phyloP scores from a whole-genome alignment of 92 coral and sea anemone species.

The Siderastrea siderea region DNA sequence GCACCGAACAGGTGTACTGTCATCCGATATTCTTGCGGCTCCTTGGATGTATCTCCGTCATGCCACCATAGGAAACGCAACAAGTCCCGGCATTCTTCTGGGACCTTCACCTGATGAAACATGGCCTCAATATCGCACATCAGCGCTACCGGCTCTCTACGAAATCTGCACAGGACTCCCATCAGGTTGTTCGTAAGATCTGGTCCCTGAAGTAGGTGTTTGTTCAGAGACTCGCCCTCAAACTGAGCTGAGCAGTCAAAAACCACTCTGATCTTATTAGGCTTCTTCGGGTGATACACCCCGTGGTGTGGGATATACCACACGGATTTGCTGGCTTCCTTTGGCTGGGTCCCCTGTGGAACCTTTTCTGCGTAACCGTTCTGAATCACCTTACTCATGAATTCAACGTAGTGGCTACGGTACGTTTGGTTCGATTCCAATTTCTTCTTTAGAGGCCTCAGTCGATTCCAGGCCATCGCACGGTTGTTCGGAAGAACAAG shows the following conservation, averaged over 20 bases:
- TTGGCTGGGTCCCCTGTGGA: not conserved
- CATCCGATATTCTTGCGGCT: too few species aligned
- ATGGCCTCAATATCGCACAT: not conserved
- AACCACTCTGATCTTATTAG: conserved; percentile 1
- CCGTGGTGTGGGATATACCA: conserved; percentile 40
- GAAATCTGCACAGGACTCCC: too few species aligned
- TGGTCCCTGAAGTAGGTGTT: too few species aligned
- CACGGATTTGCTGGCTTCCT: not conserved
- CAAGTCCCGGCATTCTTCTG: too few species aligned
- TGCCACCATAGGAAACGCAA: too few species aligned
- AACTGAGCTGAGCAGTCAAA: not conserved
- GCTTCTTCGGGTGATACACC: conserved; percentile 5
- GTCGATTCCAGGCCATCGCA: conserved; percentile 47
- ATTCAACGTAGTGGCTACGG: conserved; percentile 40
- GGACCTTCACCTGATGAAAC: too few species aligned
- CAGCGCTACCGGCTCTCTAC: not conserved
- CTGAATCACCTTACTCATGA: conserved; percentile 50
- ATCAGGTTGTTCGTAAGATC: too few species aligned
- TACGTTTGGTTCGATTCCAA: conserved; percentile 8
- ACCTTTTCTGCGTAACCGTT: conserved; percentile 59
- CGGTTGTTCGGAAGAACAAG: conserved; percentile 58
- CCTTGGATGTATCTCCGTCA: too few species aligned
- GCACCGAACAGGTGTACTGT: too few species aligned
- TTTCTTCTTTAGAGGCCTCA: conserved; percentile 40
- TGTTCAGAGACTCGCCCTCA: too few species aligned